These are phyloP conservation scores for Zoanthus solanderi DNA, from an alignment of 92 coral and sea anemone species.

Conservation along the genomic window DNA sequence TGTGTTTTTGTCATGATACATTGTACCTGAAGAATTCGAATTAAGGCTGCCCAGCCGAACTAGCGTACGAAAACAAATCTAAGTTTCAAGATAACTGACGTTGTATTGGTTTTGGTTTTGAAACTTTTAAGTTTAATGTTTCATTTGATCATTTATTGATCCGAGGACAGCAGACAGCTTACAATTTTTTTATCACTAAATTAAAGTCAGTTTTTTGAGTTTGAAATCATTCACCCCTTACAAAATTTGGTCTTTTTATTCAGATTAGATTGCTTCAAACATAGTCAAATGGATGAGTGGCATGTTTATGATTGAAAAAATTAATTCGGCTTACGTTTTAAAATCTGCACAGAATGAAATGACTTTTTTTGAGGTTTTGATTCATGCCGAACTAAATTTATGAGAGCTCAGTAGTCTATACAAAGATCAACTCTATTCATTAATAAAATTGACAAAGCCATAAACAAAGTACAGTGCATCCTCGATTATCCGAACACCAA, in stretches of 20 bases:
- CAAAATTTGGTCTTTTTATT: conserved; percentile 25
- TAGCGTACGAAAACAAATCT: conserved; percentile 5
- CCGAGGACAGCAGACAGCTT: conserved; percentile 20
- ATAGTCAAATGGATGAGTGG: conserved; percentile 1
- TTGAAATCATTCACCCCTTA: conserved; percentile 19
- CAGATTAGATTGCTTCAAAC: conserved; percentile 17
- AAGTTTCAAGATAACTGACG: conserved; percentile 8
- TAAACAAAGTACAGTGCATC: conserved; percentile 22
- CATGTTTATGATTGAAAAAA: conserved; percentile 12
- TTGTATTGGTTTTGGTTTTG: conserved; percentile 29
- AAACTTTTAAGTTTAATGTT: conserved; percentile 25
- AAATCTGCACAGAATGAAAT: conserved; percentile 25
- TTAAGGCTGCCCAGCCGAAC: conserved; percentile 5
- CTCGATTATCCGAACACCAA: neutral
- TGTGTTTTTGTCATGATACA: too few species aligned
- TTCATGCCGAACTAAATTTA: conserved; percentile 19
- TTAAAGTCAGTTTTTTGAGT: conserved; percentile 17
- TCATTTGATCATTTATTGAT: conserved; percentile 17
- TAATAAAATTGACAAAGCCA: conserved; percentile 18
- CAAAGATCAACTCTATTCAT: conserved; percentile 22
- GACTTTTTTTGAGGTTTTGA: conserved; percentile 6
- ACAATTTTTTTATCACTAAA: conserved; percentile 28
- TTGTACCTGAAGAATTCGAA: neutral
- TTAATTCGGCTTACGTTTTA: conserved; percentile 6
- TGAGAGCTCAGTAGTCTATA: conserved; percentile 12